phyloP scores from a whole-genome alignment of 1,140 invertebrate species.

The Calephelis virginiensis region DNA sequence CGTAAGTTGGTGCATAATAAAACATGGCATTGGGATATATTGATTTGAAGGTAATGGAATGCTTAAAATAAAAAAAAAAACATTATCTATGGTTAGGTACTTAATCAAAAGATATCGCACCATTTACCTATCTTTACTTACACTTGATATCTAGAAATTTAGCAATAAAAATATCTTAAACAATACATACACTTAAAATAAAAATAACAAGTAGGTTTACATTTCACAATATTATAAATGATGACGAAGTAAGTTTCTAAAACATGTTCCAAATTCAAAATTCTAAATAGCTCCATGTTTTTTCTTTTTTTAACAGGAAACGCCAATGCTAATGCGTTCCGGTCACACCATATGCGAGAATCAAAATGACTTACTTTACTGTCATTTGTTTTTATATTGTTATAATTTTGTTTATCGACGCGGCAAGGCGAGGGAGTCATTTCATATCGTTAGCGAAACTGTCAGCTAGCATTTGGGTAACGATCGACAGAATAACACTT shows the following conservation, averaged over 20 bases:
- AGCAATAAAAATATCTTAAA: no score
- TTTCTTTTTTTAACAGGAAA: conserved; percentile 49
- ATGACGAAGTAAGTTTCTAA: conserved; percentile 19
- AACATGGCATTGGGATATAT: no score
- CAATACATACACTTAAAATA: no score
- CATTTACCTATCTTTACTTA: no score
- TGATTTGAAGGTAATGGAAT: no score
- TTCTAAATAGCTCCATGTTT: conserved; percentile 26
- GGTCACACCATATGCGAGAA: conserved; percentile 64
- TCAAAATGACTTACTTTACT: conserved; percentile 54
- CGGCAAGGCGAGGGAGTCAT: conserved; percentile 37
- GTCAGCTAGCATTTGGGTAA: conserved; percentile 53
- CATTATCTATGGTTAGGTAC: no score
- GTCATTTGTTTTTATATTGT: conserved; percentile 50
- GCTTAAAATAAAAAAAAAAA: no score
- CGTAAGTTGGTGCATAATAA: no score
- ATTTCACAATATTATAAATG: conserved; percentile 3
- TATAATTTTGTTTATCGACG: conserved; percentile 63
- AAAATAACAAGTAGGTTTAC: no score
- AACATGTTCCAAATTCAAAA: conserved; percentile 24
- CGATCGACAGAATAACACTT: conserved; percentile 53
- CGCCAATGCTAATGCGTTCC: conserved; percentile 49
- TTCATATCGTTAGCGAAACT: conserved; percentile 64
- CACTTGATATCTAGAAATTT: no score
- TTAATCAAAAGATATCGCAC: no score